Percentiles rank a stretch among this genome's conserved stretches.
These are phyloP conservation scores for Ophion obscuratus DNA, from an alignment of 2,888 invertebrate genomes.

Conservation along the genomic window DNA sequence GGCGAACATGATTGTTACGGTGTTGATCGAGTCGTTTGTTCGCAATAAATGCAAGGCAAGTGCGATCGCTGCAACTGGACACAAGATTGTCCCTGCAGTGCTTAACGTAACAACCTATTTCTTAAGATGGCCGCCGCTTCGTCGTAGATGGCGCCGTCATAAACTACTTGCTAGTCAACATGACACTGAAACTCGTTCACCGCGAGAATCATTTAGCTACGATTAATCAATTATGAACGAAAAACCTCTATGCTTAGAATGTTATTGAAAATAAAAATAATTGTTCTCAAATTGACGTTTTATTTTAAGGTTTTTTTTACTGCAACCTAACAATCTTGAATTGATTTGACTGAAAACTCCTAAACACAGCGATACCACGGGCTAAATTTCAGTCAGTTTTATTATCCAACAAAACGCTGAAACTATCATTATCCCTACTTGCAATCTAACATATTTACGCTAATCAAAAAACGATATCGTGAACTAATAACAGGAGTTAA, in stretches of 20 bases:
- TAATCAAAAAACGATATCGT: not conserved
- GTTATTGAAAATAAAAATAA: too few species aligned
- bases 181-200: not conserved
- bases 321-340: too few species aligned
- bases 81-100: conserved; percentile 1
- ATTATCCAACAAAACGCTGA: too few species aligned
- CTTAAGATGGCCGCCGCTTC: conserved; percentile 34
- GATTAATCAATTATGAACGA: not conserved
- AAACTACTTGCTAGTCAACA: conserved; percentile 27
- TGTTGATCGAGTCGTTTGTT: conserved; percentile 7
- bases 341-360: too few species aligned
- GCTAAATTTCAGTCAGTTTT: too few species aligned
- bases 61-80: conserved; percentile 11
- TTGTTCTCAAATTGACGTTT: not conserved
- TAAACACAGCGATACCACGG: too few species aligned
- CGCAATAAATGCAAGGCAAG: not conserved
- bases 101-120: not conserved
- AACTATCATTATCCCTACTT: not conserved
- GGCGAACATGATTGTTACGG: conserved; percentile 64
- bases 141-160: conserved; percentile 10
- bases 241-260: not conserved
- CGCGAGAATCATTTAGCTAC: not conserved
- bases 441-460: not conserved
- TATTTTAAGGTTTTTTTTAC: not conserved
- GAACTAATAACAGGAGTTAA: not conserved